Evolutionary conservation across 1,140 invertebrate species (phyloP).

Genomic region (Octopus sinensis): DNA sequence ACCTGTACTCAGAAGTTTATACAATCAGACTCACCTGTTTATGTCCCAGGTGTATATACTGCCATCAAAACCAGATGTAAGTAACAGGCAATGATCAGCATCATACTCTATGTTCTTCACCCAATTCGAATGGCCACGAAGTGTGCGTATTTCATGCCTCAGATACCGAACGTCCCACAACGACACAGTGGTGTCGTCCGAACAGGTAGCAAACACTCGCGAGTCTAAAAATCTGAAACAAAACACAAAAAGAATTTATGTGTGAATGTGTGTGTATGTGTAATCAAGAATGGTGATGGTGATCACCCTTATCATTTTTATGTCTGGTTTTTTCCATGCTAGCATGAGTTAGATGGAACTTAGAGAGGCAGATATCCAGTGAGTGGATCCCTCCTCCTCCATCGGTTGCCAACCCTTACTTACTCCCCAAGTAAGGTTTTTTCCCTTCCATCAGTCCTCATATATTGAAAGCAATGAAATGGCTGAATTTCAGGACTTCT

Average conservation of each 20-base stretch:
- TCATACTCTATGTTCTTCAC: conserved; percentile 95
- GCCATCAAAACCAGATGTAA: conserved; percentile 90
- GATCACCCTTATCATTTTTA: too few species aligned
- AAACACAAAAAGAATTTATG: neutral
- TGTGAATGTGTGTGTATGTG: neutral
- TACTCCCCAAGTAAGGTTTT: too few species aligned
- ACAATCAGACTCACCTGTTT: conserved; percentile 66
- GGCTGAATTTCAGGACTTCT: too few species aligned
- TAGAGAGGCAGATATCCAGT: too few species aligned
- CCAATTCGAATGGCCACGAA: conserved; percentile 89
- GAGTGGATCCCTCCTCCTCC: too few species aligned
- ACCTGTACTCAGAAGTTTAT: too few species aligned
- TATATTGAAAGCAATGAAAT: too few species aligned
- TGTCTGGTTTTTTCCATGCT: too few species aligned
- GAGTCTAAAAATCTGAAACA: conserved; percentile 78
- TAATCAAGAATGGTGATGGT: neutral
- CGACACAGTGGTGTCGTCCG: conserved; percentile 87
- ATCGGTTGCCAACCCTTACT: too few species aligned
- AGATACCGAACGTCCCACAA: conserved; percentile 87
- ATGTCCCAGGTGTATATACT: conserved; percentile 93
- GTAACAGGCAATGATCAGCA: conserved; percentile 75
- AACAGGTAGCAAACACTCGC: conserved; percentile 85
- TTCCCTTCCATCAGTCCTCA: too few species aligned
- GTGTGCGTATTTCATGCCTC: conserved; percentile 67
- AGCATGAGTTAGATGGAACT: too few species aligned